These are phyloP conservation scores for Sycophaga agraensis DNA, from an alignment of 1,140 invertebrate genomes.

Conservation along the genomic window DNA sequence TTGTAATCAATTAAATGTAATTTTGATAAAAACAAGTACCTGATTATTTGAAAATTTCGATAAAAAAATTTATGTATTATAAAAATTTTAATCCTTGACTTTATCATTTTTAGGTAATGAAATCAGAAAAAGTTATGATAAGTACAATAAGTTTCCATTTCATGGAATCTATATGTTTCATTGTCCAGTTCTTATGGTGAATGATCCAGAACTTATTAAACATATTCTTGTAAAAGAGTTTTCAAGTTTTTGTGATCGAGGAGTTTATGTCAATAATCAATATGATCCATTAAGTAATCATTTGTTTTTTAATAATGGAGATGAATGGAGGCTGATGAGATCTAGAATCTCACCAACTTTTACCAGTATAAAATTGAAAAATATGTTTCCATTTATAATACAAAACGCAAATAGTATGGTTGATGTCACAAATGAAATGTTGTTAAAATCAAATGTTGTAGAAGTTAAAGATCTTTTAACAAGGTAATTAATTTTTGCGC, in stretches of 20 bases:
- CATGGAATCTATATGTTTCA: conserved; percentile 55
- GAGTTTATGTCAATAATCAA: conserved; percentile 53
- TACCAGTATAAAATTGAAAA: conserved; percentile 61
- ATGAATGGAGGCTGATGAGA: conserved; percentile 60
- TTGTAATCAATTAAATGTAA: no score
- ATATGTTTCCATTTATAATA: conserved; percentile 57
- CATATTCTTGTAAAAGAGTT: conserved; percentile 59
- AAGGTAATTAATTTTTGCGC: conserved; percentile 26
- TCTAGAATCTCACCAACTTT: conserved; percentile 61
- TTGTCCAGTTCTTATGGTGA: conserved; percentile 50
- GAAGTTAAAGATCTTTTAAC: conserved; percentile 35
- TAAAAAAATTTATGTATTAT: no score
- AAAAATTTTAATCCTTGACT: no score
- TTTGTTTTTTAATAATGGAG: conserved; percentile 54
- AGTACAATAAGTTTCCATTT: conserved; percentile 25
- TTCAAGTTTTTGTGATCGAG: conserved; percentile 55
- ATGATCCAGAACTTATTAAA: conserved; percentile 58
- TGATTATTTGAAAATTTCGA: no score
- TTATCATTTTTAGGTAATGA: conserved; percentile 28
- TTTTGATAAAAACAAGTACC: no score
- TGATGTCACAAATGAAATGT: conserved; percentile 14
- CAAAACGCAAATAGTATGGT: conserved; percentile 50
- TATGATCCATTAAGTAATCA: conserved; percentile 59
- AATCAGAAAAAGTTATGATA: conserved; percentile 16
- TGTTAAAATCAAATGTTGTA: conserved; percentile 5